These are phyloP conservation scores for Macrotrachela quadricornifera DNA, from an alignment of 1,140 invertebrate species.

Conservation along the genomic window DNA sequence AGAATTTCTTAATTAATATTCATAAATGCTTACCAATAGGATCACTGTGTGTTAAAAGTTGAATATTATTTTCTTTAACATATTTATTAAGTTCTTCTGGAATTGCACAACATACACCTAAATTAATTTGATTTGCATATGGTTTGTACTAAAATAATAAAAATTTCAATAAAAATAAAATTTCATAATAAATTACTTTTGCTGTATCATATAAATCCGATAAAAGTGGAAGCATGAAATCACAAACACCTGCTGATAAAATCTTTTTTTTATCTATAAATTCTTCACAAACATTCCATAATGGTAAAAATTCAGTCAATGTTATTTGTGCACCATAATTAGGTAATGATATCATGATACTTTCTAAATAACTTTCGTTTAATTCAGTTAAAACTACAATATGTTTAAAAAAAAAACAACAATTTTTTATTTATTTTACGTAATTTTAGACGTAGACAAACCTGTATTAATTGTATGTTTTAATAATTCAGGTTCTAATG, in stretches of 20 bases:
- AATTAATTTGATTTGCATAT: constrained; percentile 78
- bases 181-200: not conserved
- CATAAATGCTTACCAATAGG: constrained; percentile 43
- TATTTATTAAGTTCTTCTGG: constrained; percentile 65
- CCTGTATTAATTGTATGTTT: too few relatives aligned
- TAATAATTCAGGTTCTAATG: too few relatives aligned
- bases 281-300: too few relatives aligned
- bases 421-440: too few relatives aligned
- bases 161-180: not conserved
- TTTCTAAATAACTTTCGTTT: too few relatives aligned
- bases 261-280: too few relatives aligned
- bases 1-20: too few relatives aligned
- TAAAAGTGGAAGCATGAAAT: not conserved
- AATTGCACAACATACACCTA: constrained; percentile 79
- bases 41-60: constrained; percentile 81
- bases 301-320: not conserved
- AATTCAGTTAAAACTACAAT: too few relatives aligned
- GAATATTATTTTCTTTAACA: constrained; percentile 66
- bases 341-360: too few relatives aligned
- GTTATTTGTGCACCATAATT: not conserved
- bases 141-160: constrained; percentile 46
- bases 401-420: too few relatives aligned
- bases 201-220: not conserved
- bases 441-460: too few relatives aligned
- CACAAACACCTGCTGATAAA: not conserved